Percentiles rank a stretch among this genome's conserved stretches.
Evolutionary conservation across 1,140 invertebrate species (phyloP).

Genomic region (Micrasema longulum): DNA sequence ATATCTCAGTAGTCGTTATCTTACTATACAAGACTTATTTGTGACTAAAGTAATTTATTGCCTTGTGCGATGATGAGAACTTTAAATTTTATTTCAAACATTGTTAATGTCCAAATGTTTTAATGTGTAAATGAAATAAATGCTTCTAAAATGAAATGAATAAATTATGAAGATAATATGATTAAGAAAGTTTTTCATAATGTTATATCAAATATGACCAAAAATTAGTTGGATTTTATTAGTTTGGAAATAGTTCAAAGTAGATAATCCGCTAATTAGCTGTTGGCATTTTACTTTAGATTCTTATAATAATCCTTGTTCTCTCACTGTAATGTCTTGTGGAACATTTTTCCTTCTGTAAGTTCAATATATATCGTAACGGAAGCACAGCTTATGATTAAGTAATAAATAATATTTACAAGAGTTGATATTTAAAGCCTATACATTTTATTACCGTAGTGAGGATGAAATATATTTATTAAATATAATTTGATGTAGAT

Average conservation of each 20-base stretch:
- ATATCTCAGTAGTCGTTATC: too few species aligned
- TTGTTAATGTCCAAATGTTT: too few species aligned
- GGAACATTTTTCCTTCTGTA: constrained; percentile 12
- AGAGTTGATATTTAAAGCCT: constrained; percentile 14
- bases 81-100: too few species aligned
- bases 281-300: not conserved
- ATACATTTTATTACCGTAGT: too few species aligned
- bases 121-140: too few species aligned
- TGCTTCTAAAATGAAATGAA: too few species aligned
- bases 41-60: too few species aligned
- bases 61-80: too few species aligned
- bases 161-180: too few species aligned
- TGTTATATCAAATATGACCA: constrained; percentile 9
- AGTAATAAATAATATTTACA: constrained; percentile 34
- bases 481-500: not conserved
- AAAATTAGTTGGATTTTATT: constrained; percentile 17
- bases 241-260: constrained; percentile 7
- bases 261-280: not conserved
- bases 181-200: too few species aligned
- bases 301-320: not conserved
- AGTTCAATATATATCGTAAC: not conserved
- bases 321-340: too few species aligned
- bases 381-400: constrained; percentile 30
- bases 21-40: too few species aligned
- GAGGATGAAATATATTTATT: not conserved